Percentiles rank a stretch among this genome's conserved stretches.
Evolutionary conservation across 2,888 invertebrate species (phyloP).

Genomic region (Charanyca ferruginea): DNA sequence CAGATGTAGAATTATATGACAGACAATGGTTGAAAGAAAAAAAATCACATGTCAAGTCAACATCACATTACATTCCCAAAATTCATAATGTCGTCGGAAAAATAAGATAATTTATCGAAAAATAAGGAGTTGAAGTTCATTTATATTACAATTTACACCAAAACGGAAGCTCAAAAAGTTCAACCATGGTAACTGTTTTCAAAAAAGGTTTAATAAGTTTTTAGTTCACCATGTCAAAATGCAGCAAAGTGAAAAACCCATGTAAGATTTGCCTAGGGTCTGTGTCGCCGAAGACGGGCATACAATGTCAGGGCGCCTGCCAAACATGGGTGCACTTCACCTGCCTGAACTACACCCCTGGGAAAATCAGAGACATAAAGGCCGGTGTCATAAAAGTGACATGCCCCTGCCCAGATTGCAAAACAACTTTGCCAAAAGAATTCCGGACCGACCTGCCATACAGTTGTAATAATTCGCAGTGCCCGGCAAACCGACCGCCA

Average conservation of each 20-base stretch:
- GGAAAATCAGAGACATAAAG: slow-evolving; percentile 82
- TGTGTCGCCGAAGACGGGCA: slow-evolving; percentile 78
- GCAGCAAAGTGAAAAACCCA: slow-evolving; percentile 78
- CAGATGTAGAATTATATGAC: slow-evolving; percentile 16
- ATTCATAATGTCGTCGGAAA: slow-evolving; percentile 19
- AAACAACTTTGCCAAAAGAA: slow-evolving; percentile 74
- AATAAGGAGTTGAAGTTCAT: not conserved
- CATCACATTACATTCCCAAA: slow-evolving; percentile 31
- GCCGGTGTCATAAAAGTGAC: slow-evolving; percentile 78
- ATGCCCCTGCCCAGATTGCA: slow-evolving; percentile 87
- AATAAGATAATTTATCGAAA: slow-evolving; percentile 14
- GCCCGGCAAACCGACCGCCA: slow-evolving; percentile 78
- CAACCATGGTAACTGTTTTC: slow-evolving; percentile 48
- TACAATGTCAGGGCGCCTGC: slow-evolving; percentile 84
- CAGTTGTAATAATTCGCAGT: slow-evolving; percentile 75
- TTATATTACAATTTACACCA: not conserved
- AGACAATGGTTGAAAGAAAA: slow-evolving; percentile 33
- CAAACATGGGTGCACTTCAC: slow-evolving; percentile 81
- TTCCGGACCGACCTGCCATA: slow-evolving; percentile 72
- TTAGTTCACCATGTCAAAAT: slow-evolving; percentile 74
- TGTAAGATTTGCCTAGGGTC: slow-evolving; percentile 83
- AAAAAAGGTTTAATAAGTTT: slow-evolving; percentile 36
- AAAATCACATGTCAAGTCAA: slow-evolving; percentile 35
- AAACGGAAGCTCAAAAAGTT: slow-evolving; percentile 32
- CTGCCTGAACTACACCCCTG: slow-evolving; percentile 83